Evolutionary conservation across 2,113 vertebrate genomes (phyloP).

Genomic region (Suricata suricatta): DNA sequence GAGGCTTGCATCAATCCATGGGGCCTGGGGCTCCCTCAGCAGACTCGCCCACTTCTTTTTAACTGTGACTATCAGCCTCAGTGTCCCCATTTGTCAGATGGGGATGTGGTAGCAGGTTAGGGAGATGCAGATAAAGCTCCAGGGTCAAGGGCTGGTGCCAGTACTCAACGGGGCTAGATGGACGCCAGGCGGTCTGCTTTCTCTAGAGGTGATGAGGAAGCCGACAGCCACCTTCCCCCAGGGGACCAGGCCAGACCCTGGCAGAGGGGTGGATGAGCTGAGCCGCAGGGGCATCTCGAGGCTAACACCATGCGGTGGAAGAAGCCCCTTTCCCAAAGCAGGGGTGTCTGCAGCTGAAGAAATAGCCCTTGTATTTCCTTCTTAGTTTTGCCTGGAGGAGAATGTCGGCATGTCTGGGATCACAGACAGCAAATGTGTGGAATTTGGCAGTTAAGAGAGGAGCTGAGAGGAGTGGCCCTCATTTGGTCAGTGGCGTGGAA

Average conservation of each 20-base stretch:
- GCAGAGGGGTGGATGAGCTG: background rate
- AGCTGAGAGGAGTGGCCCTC: background rate
- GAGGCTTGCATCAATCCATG: background rate
- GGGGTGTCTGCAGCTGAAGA: background rate
- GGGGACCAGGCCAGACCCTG: background rate
- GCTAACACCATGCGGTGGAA: background rate
- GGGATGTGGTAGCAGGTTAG: background rate
- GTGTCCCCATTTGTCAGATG: background rate
- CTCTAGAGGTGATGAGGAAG: background rate
- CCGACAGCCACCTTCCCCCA: background rate
- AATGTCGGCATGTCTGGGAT: background rate
- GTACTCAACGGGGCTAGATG: background rate
- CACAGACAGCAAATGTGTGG: slow-evolving; percentile 31
- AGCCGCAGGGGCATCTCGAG: background rate
- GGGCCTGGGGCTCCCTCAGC: background rate
- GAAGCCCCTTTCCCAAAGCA: background rate
- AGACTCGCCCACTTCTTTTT: background rate
- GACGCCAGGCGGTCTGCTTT: background rate
- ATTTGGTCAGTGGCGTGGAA: background rate
- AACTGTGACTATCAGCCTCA: background rate
- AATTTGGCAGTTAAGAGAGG: slow-evolving; percentile 43
- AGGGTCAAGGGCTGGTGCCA: background rate
- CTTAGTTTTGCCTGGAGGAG: background rate
- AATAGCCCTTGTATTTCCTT: background rate
- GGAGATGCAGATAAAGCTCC: no score